Evolutionary conservation across 37 sponge, comb jelly and placozoan species (phyloP), one percentile per base, ranked within the genome.

Genomic region (Petrosia ficiformis): DNA sequence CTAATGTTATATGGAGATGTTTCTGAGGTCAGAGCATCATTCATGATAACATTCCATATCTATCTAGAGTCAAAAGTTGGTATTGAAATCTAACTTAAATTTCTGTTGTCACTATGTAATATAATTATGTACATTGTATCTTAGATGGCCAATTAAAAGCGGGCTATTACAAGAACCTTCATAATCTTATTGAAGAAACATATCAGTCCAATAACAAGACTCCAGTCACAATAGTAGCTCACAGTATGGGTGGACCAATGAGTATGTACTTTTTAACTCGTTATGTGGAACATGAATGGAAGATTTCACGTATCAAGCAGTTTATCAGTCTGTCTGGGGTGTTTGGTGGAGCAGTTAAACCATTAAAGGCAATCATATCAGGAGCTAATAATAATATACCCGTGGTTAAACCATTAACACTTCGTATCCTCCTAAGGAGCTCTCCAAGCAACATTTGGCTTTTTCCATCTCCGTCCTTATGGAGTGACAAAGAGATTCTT

Each of bases 221-320:
- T 16, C 39, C 39, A 26, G 80, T 86, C 57, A 86, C 80, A 1
- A 26, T 86, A 6, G 80, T 86, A 22, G 60, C 65, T 40, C 86
- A 86, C 70, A 86, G 86, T 60, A 25, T 79, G 74, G 86, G 86
- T 21, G 80, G 75, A 56, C 75, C 72, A 1, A 57, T 67, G 1
- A 37, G 74, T 30, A 59, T 80, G 36, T 80, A 80, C 71, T 88
- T 88, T 42, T 68, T 88, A 37, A 77, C 56, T 32, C 41, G 78
- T 31, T 34, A 72, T 57, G 89, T 78, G 24, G 48, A 24, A 3
- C 84, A 77, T 74, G 36, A 65, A 0, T 88, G 89, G 89, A 88
- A 88, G 39, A 74, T 77, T 34, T 71, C 39, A 22, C 83, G 83
- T 70, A 78, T 88, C 40, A 61, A 88, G 16, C 74, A 85, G 4